Evolutionary conservation across 1,140 invertebrate genomes (phyloP), one percentile per base, ranked within the genome.

Genomic region (Drosophila carrolli): DNA sequence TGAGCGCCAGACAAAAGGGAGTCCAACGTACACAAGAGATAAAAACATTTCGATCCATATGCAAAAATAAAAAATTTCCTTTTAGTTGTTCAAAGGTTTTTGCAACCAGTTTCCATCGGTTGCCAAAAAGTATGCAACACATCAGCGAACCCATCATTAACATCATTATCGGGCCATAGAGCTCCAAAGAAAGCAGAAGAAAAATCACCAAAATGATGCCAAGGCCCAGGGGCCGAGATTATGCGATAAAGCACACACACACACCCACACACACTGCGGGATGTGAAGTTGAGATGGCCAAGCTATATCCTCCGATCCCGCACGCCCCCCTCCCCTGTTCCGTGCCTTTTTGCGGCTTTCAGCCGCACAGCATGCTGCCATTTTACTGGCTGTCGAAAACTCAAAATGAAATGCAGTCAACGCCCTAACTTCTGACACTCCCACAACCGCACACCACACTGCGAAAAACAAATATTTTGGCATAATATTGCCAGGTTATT

Each of bases 381-480:
- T 86, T 86, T 88, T 79, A 75, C 70, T 72, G 79, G 71, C 65
- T 66, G 53, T 63, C 76, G 37, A 65, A 70, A 86, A 71, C 48
- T 71, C 72, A 65, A 80, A 77, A 85, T 75, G 78, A 82, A 86
- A 82, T 88, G 82, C 82, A 85, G 67, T 67, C 74, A 56, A 83
- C 43, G 54, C 72, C 77, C 55, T 55, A 40, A 48, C 72, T 56
- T 38, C 50, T 59, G 65, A 56, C 37, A 53, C 55, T 80, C 19
- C 44, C 56, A 50, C 29, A 63, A 63, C 44, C 44, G 54, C 23
- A 43, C 32, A 14, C 8, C n/a, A 5, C 50, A 67, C 59, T 29
- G 37, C 3, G 7, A 50, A 35, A 51, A 51, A 1, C 14, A 16
- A n/a, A 3, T 14, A 5, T 6, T 32, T 32, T 32, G 29, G 0